Conservation (phyloP, 1,140 invertebrate genomes). For the Eumaeus atala region DNA sequence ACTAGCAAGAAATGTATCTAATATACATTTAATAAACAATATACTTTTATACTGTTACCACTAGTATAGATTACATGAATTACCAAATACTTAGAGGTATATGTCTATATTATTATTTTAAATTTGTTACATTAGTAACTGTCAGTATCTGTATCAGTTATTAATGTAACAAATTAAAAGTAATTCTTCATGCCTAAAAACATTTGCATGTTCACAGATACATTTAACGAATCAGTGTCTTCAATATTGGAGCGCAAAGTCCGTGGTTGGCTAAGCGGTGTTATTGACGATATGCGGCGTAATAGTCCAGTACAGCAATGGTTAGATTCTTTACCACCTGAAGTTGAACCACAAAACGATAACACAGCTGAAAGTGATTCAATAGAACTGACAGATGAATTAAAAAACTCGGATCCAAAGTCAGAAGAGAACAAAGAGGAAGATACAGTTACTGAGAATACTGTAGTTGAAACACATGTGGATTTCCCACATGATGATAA, state of each 20-base stretch:
- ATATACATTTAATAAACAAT: too few relatives aligned
- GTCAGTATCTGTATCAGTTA: too few relatives aligned
- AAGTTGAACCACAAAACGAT: conserved; percentile 26
- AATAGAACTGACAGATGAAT: conserved; percentile 26
- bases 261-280: conserved; percentile 64
- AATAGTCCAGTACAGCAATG: conserved; percentile 71
- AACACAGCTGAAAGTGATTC: conserved; percentile 16
- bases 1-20: too few relatives aligned
- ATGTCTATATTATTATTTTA: too few relatives aligned
- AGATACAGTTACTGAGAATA: conserved; percentile 49
- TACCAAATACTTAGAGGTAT: too few relatives aligned
- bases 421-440: conserved; percentile 51
- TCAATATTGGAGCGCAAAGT: conserved; percentile 64
- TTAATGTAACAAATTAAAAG: too few relatives aligned
- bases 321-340: conserved; percentile 64
- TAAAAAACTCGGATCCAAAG: conserved; percentile 29
- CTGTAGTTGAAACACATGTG: conserved; percentile 42
- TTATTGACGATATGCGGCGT: conserved; percentile 70
- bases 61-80: too few relatives aligned
- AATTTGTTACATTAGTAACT: too few relatives aligned
- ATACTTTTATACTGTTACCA: too few relatives aligned
- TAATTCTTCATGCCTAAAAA: background rate
- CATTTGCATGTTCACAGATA: conserved; percentile 25
- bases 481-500: conserved; percentile 40
- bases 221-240: conserved; percentile 63